Percentiles rank a stretch among this genome's conserved stretches.
Evolutionary conservation across 2,888 invertebrate species (phyloP).

Genomic region (Operophtera brumata): DNA sequence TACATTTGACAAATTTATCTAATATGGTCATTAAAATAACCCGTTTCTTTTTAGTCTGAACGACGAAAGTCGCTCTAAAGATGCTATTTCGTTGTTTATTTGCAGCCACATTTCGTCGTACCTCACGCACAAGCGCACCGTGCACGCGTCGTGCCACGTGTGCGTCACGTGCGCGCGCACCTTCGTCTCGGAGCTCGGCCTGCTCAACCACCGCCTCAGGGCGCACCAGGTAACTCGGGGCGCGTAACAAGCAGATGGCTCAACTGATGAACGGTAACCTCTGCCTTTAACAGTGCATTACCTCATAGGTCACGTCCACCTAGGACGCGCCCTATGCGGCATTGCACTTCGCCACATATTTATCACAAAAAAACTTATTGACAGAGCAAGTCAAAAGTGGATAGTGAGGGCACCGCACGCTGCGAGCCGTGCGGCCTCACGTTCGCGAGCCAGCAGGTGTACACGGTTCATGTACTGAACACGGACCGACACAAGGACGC

Average conservation of each 20-base stretch:
- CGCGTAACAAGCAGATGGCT: too few relatives aligned
- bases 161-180: slow-evolving; percentile 1
- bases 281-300: too few relatives aligned
- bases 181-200: slow-evolving; percentile 2
- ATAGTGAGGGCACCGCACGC: neutral
- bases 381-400: neutral
- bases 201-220: neutral
- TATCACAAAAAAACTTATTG: too few relatives aligned
- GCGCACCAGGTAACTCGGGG: slow-evolving; percentile 21
- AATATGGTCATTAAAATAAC: too few relatives aligned
- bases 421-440: neutral
- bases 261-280: too few relatives aligned
- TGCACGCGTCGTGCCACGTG: slow-evolving; percentile 2
- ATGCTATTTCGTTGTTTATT: neutral
- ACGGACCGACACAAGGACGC: neutral
- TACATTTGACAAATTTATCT: too few relatives aligned
- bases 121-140: slow-evolving; percentile 1
- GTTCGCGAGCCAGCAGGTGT: neutral
- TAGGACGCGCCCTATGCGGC: too few relatives aligned
- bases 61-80: too few relatives aligned
- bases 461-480: neutral
- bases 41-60: too few relatives aligned
- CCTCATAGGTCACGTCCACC: too few relatives aligned
- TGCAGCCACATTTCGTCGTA: slow-evolving; percentile 3
- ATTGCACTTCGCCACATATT: too few relatives aligned